Evolutionary conservation across 2,797 vertebrate species (phyloP).

Genomic region (Enteromius mattozi): DNA sequence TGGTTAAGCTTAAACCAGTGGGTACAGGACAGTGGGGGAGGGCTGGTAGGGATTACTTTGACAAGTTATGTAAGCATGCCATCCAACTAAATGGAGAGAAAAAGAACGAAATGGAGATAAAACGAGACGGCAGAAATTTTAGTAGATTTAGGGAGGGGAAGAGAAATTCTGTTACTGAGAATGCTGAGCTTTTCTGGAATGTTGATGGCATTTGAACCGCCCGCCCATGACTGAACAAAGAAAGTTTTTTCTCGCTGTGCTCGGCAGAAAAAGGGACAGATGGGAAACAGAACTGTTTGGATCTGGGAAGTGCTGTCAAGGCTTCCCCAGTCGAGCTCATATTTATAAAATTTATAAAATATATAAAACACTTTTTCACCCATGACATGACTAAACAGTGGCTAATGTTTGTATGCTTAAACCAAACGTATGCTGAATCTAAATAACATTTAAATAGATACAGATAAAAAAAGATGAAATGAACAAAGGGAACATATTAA

Average conservation of each 20-base stretch:
- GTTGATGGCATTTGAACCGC: conserved; percentile 69
- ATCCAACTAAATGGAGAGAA: conserved; percentile 63
- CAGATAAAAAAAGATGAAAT: not conserved
- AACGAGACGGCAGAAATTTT: not conserved
- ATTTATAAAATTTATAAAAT: not conserved
- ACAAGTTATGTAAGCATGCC: conserved; percentile 79
- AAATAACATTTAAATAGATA: not conserved
- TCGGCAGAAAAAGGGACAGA: conserved; percentile 32
- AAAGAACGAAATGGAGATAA: conserved; percentile 39
- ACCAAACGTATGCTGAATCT: not conserved
- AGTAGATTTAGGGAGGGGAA: conserved; percentile 16
- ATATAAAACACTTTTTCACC: not conserved
- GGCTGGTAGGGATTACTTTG: conserved; percentile 69
- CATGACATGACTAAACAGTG: not conserved
- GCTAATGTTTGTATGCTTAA: not conserved
- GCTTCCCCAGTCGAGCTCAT: too few relatives aligned
- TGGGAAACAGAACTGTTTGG: conserved; percentile 7
- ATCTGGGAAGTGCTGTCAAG: not conserved
- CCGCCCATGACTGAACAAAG: conserved; percentile 51
- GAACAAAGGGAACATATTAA: not conserved
- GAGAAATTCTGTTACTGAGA: conserved; percentile 57
- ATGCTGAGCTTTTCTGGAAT: conserved; percentile 76
- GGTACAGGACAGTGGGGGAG: conserved; percentile 46
- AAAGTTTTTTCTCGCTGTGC: conserved; percentile 32
- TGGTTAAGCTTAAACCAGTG: conserved; percentile 48